Conservation (phyloP, 2,797 vertebrate species). For the Mormyrops boulengeri region DNA sequence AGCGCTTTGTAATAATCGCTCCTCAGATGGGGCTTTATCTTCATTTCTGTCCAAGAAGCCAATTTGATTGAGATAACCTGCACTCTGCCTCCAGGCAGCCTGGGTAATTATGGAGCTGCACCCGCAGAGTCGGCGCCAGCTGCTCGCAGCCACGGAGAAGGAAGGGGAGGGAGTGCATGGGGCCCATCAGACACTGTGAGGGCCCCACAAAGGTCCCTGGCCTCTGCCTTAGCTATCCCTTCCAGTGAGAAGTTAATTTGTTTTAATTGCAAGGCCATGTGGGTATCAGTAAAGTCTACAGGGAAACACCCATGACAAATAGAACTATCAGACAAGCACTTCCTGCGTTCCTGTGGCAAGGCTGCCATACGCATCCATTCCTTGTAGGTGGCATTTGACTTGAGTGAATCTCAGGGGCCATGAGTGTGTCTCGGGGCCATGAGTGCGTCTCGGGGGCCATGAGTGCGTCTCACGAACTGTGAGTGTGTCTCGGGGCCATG, state of each 20-base stretch:
- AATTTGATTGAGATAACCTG: constrained; percentile 28
- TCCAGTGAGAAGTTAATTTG: constrained; percentile 2
- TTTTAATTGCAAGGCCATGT: constrained; percentile 12
- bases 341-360: neutral
- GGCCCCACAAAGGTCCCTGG: neutral
- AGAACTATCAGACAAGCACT: neutral
- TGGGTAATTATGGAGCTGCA: constrained; percentile 34
- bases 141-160: neutral
- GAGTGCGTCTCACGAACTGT: too few species aligned
- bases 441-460: too few species aligned
- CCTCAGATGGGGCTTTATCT: constrained; percentile 28
- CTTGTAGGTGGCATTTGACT: constrained; percentile 7
- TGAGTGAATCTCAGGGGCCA: neutral
- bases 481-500: too few species aligned
- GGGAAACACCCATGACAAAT: constrained; percentile 5
- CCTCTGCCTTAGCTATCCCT: neutral
- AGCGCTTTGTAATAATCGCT: constrained; percentile 25
- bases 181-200: neutral
- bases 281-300: neutral
- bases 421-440: too few species aligned
- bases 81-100: constrained; percentile 27
- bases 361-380: neutral
- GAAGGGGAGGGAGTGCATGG: neutral
- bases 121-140: constrained; percentile 16
- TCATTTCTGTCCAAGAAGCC: constrained; percentile 26